Base-by-base conservation (phyloP, 2,113 vertebrate species). In the Cettia cetti region DNA sequence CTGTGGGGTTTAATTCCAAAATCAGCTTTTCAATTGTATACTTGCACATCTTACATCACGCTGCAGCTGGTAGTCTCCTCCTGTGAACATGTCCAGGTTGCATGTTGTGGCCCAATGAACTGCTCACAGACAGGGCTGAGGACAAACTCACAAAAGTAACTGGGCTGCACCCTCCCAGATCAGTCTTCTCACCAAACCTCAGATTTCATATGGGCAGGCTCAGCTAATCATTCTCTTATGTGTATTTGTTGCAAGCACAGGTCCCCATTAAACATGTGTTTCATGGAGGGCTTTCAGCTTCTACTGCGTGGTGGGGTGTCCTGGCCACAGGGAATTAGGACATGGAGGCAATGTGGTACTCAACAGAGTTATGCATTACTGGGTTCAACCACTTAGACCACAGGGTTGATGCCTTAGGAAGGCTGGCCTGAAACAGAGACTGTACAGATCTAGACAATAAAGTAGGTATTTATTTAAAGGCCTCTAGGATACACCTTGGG, bases 201-300 rank as follows among this genome's bases (percentile, higher is more conserved):
- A 59, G 10, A 56, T 44, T 74, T 74, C 5, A 2, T 2, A 30
- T 0, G 0, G 20, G 18, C 17, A 50, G 61, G 28, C 39, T 54
- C 53, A 71, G 49, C 2, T 59, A 21, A 37, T 21, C 7, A 0
- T 42, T 42, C 10, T 50, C 19, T 30, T 52, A 31, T 30, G 22
- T 0, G 0, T 27, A 28, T 63, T 61, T 40, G 15, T 30, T 45
- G 7, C 6, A 42, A 70, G 13, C 22, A 70, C 22, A 65, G 17
- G 9, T 30, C 17, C 10, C 26, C 47, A 31, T 5, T 1, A 0
- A 69, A 13, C 16, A 27, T 0, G 3, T 12, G 19, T 50, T 39
- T 15, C 13, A 31, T 15, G 7, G 18, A 47, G 27, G 15, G 18
- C 33, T 54, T 75, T 47, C 40, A 33, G 16, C 40, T 74, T 27